These are phyloP conservation scores for Phymatocera aterrima DNA, from an alignment of 2,888 invertebrate genomes.

Conservation along the genomic window DNA sequence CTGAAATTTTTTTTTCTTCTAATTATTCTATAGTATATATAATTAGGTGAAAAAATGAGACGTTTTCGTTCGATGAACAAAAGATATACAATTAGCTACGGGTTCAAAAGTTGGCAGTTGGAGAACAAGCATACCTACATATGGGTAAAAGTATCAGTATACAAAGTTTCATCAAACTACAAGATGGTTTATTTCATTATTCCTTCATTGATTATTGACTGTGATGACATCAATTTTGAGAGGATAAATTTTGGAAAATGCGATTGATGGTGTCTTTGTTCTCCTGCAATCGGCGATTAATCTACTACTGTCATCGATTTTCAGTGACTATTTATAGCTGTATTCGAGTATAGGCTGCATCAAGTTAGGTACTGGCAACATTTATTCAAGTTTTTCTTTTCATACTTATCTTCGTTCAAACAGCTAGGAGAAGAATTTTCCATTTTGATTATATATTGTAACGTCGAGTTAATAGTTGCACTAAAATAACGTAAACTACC, in stretches of 20 bases:
- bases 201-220: neutral
- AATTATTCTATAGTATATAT: conserved; percentile 19
- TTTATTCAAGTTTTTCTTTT: neutral
- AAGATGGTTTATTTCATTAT: neutral
- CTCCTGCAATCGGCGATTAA: neutral
- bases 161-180: neutral
- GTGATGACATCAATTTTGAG: neutral
- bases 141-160: no score
- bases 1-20: neutral
- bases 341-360: neutral
- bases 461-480: neutral
- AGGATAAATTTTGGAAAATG: neutral
- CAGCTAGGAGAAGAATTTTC: neutral
- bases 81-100: neutral
- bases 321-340: neutral
- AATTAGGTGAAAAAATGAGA: neutral
- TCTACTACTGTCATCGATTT: neutral
- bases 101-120: neutral
- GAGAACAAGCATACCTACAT: no score
- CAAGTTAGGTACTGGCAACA: neutral
- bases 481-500: neutral
- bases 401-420: neutral
- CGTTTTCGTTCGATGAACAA: neutral
- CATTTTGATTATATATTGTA: conserved; percentile 28
- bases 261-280: neutral